Evolutionary conservation across 2,113 vertebrate species (phyloP).

Genomic region (Callionymus lyra): DNA sequence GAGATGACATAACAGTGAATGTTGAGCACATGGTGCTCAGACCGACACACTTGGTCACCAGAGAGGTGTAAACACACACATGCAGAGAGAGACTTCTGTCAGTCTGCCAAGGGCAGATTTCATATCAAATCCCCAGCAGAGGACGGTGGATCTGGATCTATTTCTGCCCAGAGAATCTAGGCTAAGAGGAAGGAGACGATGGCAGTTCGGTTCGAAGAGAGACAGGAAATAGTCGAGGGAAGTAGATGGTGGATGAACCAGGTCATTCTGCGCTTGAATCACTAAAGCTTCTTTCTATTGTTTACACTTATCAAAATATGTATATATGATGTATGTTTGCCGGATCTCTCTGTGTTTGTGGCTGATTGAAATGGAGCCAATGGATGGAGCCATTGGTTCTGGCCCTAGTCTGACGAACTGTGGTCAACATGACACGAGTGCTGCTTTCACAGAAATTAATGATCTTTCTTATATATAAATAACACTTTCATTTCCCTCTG

Average conservation of each 20-base stretch:
- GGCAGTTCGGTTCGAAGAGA: constrained; percentile 29
- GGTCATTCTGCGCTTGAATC: constrained; percentile 35
- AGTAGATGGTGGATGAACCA: constrained; percentile 20
- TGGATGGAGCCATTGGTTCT: constrained; percentile 56
- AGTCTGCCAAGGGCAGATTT: constrained; percentile 40
- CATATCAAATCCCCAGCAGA: constrained; percentile 49
- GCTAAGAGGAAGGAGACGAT: constrained; percentile 51
- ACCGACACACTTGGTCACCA: too few relatives aligned
- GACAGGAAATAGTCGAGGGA: constrained; percentile 6
- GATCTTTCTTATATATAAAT: constrained; percentile 33
- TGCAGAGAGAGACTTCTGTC: too few relatives aligned
- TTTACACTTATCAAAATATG: constrained; percentile 19
- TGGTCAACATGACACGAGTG: constrained; percentile 31
- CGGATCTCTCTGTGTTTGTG: constrained; percentile 9
- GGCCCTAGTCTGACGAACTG: constrained; percentile 38
- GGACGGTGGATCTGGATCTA: constrained; percentile 51
- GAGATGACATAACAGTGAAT: too few relatives aligned
- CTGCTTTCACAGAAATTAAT: constrained; percentile 35
- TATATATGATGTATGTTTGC: constrained; percentile 3
- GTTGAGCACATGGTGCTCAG: too few relatives aligned
- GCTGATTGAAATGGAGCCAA: constrained; percentile 21
- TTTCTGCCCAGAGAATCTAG: constrained; percentile 65
- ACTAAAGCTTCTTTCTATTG: constrained; percentile 42
- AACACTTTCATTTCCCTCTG: constrained; percentile 15
- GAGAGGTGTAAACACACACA: too few relatives aligned